Evolutionary conservation across 2,888 invertebrate species (phyloP).

Genomic region (Scaptomyza tumidula): DNA sequence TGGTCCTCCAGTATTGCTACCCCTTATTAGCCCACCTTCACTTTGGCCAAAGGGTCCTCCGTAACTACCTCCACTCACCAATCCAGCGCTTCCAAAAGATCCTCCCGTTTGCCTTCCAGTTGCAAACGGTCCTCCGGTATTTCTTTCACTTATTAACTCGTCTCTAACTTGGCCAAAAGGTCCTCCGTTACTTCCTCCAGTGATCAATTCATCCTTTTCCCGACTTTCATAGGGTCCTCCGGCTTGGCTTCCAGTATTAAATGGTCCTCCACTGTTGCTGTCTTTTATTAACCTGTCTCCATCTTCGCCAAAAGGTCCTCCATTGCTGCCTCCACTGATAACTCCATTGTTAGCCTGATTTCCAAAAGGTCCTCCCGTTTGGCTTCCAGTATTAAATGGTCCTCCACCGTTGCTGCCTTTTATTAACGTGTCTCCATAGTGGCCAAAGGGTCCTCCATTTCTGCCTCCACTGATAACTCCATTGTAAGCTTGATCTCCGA

Average conservation of each 20-base stretch:
- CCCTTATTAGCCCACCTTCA: not conserved
- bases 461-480: not conserved
- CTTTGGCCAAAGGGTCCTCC: not conserved
- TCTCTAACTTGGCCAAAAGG: not conserved
- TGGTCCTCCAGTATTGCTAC: not conserved
- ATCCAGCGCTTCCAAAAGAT: not conserved
- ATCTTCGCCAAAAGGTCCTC: not conserved
- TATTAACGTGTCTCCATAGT: not conserved
- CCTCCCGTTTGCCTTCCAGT: not conserved
- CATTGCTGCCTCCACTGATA: not conserved
- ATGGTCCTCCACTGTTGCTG: conserved; percentile 5
- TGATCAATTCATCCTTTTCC: not conserved
- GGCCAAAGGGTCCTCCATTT: not conserved
- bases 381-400: not conserved
- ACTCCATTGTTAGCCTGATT: not conserved
- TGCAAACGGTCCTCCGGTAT: conserved; percentile 13
- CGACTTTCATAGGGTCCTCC: conserved; percentile 3
- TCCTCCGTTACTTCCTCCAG: not conserved
- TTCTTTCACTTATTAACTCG: not conserved
- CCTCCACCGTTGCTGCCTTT: not conserved
- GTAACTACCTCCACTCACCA: too few relatives aligned
- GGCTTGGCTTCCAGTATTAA: not conserved
- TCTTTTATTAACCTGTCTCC: conserved; percentile 1
- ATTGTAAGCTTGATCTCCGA: not conserved
- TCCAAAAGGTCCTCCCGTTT: too few relatives aligned